Base-by-base conservation (phyloP, 2,888 invertebrate species). In the Drosophila mimetica region DNA sequence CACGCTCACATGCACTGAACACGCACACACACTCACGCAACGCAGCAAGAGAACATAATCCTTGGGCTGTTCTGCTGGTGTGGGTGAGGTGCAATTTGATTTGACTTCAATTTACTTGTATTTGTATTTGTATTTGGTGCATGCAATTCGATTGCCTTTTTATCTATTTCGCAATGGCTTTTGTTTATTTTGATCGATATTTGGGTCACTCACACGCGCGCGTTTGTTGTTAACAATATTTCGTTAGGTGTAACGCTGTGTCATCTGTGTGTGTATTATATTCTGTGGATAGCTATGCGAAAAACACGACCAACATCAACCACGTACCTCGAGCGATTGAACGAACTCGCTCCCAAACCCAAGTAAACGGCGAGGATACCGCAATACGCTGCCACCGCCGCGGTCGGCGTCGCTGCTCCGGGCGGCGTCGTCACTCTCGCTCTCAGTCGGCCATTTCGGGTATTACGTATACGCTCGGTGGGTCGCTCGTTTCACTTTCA, bases 311-410 rank as follows among this genome's bases (percentile, higher is more conserved):
- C 90, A 90, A 88, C 89, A 89, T 89, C 91, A 90, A 91, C 91
- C 90, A 90, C 91, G 91, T 90, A 90, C 89, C 90, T 91, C 91
- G n/a, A n/a, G n/a, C n/a, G 91, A 92, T 91, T 91, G 90, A 92
- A n/a, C n/a, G n/a, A n/a, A n/a, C n/a, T n/a, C n/a, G n/a, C n/a
- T n/a, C n/a, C 91, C 92, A 91, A 92, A 86, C 87, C 86, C 86
- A 89, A 91, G 89, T 89, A 88, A 90, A 89, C 84, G 90, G 86
- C 91, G 84, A 91, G 91, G 91, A 91, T 90, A 88, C 83, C 78
- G 76, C 79, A 74, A 88, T 83, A 83, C 77, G 87, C 66, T 34
- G 34, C 13, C 34, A 6, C 25, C 44, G 55, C n/a, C 34, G 25
- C 69, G 18, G 60, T 30, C 48, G 1, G 54, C 51, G 58, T 52